Conservation (phyloP, 2,888 invertebrate species). For the Phorcus lineatus region DNA sequence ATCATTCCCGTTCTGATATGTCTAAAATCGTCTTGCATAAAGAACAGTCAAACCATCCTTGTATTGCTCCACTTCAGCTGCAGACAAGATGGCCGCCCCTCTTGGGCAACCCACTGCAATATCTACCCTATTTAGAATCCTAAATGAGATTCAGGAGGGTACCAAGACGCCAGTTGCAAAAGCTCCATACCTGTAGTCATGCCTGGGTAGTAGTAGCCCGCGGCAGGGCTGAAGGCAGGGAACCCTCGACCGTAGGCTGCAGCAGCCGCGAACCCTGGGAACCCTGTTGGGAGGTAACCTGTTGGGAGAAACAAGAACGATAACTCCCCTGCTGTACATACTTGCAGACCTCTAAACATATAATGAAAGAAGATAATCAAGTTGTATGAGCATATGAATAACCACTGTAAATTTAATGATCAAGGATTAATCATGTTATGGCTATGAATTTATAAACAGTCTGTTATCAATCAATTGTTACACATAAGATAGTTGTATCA, state of each 20-base stretch:
- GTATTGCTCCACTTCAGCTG: background rate
- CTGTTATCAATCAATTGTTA: no score
- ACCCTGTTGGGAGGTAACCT: slow-evolving; percentile 53
- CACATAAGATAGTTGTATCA: no score
- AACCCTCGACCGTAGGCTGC: slow-evolving; percentile 65
- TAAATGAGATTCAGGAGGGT: slow-evolving; percentile 50
- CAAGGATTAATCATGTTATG: no score
- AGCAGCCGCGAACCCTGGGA: slow-evolving; percentile 47
- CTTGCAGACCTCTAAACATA: background rate
- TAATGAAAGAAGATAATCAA: no score
- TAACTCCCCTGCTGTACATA: background rate
- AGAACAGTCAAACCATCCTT: slow-evolving; percentile 10
- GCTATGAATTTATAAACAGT: no score
- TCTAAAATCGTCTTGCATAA: slow-evolving; percentile 22
- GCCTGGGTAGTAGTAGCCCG: slow-evolving; percentile 69
- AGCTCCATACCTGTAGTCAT: slow-evolving; percentile 60
- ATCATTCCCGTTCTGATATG: slow-evolving; percentile 11
- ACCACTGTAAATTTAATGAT: no score
- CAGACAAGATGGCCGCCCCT: background rate
- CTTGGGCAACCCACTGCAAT: slow-evolving; percentile 3
- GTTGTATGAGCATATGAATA: no score
- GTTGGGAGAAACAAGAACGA: slow-evolving; percentile 19
- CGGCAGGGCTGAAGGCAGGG: slow-evolving; percentile 57
- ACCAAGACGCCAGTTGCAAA: slow-evolving; percentile 65
- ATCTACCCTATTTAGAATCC: slow-evolving; percentile 43